Evolutionary conservation across 2,888 invertebrate genomes (phyloP).

Genomic region (Orgyia antiqua): DNA sequence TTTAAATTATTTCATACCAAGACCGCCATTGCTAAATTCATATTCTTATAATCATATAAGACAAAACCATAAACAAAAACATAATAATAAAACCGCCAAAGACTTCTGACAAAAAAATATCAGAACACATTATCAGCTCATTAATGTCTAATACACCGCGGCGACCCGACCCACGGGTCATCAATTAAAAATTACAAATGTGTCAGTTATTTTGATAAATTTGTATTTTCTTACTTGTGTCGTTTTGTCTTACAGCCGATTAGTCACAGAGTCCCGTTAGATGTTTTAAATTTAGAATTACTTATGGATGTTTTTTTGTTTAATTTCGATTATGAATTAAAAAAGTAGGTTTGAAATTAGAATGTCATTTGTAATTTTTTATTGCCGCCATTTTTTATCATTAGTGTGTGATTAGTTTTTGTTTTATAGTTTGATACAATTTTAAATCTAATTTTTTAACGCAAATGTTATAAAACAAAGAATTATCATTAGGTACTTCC

Average conservation of each 20-base stretch:
- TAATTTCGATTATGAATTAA: slow-evolving; percentile 18
- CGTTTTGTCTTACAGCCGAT: slow-evolving; percentile 50
- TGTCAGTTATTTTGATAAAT: slow-evolving; percentile 62
- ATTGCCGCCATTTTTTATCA: slow-evolving; percentile 14
- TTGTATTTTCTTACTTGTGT: slow-evolving; percentile 39
- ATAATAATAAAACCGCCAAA: slow-evolving; percentile 7
- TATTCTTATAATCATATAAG: too few species aligned
- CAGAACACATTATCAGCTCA: slow-evolving; percentile 58
- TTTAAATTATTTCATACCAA: too few species aligned
- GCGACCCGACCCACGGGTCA: slow-evolving; percentile 44
- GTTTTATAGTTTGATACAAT: not conserved
- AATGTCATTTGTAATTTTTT: slow-evolving; percentile 18
- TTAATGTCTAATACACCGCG: slow-evolving; percentile 57
- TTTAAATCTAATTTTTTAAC: too few species aligned
- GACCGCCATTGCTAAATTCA: too few species aligned
- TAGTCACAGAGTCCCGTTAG: slow-evolving; percentile 47
- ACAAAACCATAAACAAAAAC: slow-evolving; percentile 1
- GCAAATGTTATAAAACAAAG: too few species aligned
- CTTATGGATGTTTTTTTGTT: slow-evolving; percentile 22
- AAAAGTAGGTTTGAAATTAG: slow-evolving; percentile 19
- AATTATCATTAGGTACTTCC: too few species aligned
- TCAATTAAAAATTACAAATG: slow-evolving; percentile 58
- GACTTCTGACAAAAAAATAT: slow-evolving; percentile 37
- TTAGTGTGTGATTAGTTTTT: slow-evolving; percentile 9
- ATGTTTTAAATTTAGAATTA: slow-evolving; percentile 31